Percentiles rank a stretch among this genome's conserved stretches.
These are phyloP conservation scores for Thera obeliscata DNA, from an alignment of 2,888 invertebrate species.

Conservation along the genomic window DNA sequence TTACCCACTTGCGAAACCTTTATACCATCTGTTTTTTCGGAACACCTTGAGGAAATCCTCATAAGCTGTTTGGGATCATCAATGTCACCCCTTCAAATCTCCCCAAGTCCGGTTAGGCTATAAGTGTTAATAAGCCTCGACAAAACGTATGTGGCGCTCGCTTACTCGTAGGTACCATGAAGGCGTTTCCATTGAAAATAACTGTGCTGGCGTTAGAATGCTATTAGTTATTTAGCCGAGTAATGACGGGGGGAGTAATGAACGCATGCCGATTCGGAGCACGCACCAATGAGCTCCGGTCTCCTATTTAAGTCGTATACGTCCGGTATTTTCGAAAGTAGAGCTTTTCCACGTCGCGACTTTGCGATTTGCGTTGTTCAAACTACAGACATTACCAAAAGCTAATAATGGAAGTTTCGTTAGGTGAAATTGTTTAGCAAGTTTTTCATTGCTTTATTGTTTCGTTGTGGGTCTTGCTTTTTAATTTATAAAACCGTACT, in stretches of 20 bases:
- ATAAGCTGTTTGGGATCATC: constrained; percentile 26
- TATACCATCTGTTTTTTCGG: constrained; percentile 9
- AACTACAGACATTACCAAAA: background rate
- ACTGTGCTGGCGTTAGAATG: constrained; percentile 62
- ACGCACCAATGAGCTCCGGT: constrained; percentile 51
- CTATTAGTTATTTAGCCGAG: constrained; percentile 76
- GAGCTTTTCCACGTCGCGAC: constrained; percentile 15
- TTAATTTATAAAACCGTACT: background rate
- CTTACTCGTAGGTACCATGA: constrained; percentile 31
- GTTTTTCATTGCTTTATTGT: background rate
- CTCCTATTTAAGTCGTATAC: constrained; percentile 27
- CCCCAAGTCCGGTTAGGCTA: constrained; percentile 28
- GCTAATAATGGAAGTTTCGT: background rate
- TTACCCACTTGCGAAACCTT: background rate
- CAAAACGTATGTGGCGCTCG: constrained; percentile 36
- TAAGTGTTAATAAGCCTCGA: constrained; percentile 51
- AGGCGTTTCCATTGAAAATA: constrained; percentile 42
- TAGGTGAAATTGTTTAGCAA: background rate
- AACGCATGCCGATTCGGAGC: constrained; percentile 75
- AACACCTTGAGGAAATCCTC: constrained; percentile 13
- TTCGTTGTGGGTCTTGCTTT: background rate
- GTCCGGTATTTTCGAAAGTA: constrained; percentile 14
- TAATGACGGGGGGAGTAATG: constrained; percentile 80
- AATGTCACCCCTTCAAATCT: constrained; percentile 31
- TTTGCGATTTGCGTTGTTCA: background rate